Evolutionary conservation across 1,140 invertebrate genomes (phyloP).

Genomic region (Lepidostoma basale): DNA sequence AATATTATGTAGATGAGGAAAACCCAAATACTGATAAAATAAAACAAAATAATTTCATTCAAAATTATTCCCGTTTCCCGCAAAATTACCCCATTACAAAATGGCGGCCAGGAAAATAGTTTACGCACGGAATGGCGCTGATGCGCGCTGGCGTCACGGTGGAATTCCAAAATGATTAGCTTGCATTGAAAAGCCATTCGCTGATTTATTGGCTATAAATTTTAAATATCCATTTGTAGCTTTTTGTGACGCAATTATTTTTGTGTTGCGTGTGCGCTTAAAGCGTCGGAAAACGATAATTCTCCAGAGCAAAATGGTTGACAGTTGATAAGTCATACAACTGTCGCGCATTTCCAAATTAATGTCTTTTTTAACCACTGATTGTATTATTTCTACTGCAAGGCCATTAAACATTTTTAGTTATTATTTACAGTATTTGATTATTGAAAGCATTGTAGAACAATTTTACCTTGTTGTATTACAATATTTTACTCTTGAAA

Average conservation of each 20-base stretch:
- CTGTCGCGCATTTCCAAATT: too few species aligned
- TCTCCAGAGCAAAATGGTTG: not conserved
- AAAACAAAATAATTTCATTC: too few species aligned
- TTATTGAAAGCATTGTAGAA: too few species aligned
- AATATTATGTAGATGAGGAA: too few species aligned
- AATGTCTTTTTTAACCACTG: too few species aligned
- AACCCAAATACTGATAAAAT: too few species aligned
- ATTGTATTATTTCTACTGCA: too few species aligned
- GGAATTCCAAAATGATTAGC: constrained; percentile 46
- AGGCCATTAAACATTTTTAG: too few species aligned
- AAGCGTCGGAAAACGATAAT: constrained; percentile 20
- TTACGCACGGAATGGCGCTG: constrained; percentile 35
- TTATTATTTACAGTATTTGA: too few species aligned
- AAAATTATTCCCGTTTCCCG: too few species aligned
- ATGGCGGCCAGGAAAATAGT: constrained; percentile 39
- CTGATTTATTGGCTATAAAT: constrained; percentile 47
- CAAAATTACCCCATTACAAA: constrained; percentile 24
- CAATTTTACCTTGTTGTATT: too few species aligned
- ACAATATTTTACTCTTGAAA: too few species aligned
- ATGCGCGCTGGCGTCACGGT: constrained; percentile 36
- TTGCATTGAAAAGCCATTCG: constrained; percentile 44
- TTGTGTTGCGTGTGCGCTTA: constrained; percentile 25
- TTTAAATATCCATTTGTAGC: constrained; percentile 47
- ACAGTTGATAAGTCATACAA: not conserved
- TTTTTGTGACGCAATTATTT: constrained; percentile 44